Evolutionary conservation across 2,888 invertebrate species (phyloP), one percentile per base, ranked within the genome.

Genomic region (Alsophila aescularia): DNA sequence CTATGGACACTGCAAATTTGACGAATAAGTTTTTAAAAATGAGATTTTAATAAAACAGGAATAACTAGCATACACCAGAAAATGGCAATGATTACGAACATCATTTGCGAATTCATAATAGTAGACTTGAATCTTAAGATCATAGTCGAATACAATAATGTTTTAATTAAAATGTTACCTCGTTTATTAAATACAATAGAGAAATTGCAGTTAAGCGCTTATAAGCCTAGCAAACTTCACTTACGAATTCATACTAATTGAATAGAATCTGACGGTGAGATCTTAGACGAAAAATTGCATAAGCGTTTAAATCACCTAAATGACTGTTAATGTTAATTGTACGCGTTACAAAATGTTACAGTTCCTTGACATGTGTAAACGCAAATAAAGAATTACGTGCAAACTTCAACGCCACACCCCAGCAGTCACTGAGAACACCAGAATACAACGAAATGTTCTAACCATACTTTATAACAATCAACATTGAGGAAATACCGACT

Each of bases 391-490:
- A 48, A 53, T 51, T 44, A 58, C 36, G 40, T 29, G 29, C 35
- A 36, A 49, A 54, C 47, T 40, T 49, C 24, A 43, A 37, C 52
- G 60, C 52, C 40, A 60, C 60, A 61, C 53, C 44, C 50, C 58
- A 59, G 49, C 55, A 53, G 60, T 9, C 52, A 65, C 62, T 56
- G 54, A 60, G 62, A 50, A 52, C 65, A 57, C 39, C 42, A 58
- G 58, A 54, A 57, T 41, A 55, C 45, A 54, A 57, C 50, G 51
- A 52, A 56, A 53, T 52, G 47, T 50, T 35, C 56, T 29, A 57
- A 48, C 56, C 50, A 52, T 45, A n/a, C n/a, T n/a, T n/a, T n/a
- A 49, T 42, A 57, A 57, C 52, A 58, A 56, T 54, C 53, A 41
- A 48, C 31, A 52, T 36, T 50, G 54, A 65, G 62, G 60, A 65